A percentile compares a stretch with the other conserved stretches of the same genome.
These are phyloP conservation scores for Drosophila diplacantha DNA, from an alignment of 2,888 invertebrate species.

Conservation along the genomic window DNA sequence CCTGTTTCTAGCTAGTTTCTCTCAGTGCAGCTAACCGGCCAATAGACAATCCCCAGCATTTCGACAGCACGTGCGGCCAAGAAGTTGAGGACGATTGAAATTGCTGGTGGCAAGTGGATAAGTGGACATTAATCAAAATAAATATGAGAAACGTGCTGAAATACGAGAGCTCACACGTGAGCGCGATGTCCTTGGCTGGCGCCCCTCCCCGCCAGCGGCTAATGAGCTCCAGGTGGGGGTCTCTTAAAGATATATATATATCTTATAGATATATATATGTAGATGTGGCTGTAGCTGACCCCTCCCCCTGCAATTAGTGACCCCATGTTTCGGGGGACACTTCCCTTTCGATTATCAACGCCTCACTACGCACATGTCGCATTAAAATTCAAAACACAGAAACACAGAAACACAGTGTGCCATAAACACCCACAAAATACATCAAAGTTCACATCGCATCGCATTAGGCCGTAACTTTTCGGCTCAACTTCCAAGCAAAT, in stretches of 20 bases:
- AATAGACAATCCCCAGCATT: conserved; percentile 55
- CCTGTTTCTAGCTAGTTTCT: not conserved
- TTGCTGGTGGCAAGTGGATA: conserved; percentile 69
- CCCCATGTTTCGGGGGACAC: not conserved
- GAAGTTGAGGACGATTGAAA: conserved; percentile 60
- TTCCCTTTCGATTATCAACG: conserved; percentile 9
- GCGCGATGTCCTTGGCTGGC: conserved; percentile 3
- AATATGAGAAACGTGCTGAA: conserved; percentile 70
- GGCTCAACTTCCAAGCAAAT: conserved; percentile 65
- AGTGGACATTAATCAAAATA: conserved; percentile 72
- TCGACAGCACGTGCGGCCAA: conserved; percentile 46
- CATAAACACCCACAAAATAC: conserved; percentile 44
- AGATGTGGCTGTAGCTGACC: not conserved
- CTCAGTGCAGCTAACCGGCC: conserved; percentile 49
- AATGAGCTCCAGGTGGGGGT: conserved; percentile 14
- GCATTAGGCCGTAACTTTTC: conserved; percentile 22
- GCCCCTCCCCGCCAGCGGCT: not conserved
- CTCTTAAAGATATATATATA: conserved; percentile 1
- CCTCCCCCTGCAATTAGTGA: conserved; percentile 18
- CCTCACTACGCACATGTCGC: conserved; percentile 27
- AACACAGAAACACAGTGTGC: conserved; percentile 32
- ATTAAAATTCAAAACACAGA: conserved; percentile 66
- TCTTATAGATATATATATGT: not conserved
- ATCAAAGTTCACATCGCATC: conserved; percentile 54
- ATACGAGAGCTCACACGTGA: conserved; percentile 50